Percentiles rank a stretch among this genome's conserved stretches.
These are phyloP conservation scores for Microvelia longipes DNA, from an alignment of 1,140 invertebrate species.

Conservation along the genomic window DNA sequence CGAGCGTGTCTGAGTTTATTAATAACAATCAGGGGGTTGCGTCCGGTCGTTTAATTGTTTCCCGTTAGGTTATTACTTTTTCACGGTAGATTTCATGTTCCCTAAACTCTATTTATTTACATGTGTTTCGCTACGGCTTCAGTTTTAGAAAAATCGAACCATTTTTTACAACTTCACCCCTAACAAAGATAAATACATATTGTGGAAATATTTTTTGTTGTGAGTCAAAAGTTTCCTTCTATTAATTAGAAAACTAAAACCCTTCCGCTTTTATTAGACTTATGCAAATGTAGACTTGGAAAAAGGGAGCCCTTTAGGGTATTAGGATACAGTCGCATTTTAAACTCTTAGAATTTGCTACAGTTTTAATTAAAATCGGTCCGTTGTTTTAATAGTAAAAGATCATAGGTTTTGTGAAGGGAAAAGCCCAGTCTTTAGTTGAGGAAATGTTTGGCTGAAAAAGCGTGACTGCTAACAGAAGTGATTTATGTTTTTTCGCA, in stretches of 20 bases:
- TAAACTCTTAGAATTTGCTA: background rate
- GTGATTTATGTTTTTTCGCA: background rate
- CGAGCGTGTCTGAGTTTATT: background rate
- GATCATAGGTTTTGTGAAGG: too few species aligned
- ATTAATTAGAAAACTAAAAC: too few species aligned
- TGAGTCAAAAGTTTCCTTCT: background rate
- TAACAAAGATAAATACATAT: background rate
- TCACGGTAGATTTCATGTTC: background rate
- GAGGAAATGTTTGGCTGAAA: background rate
- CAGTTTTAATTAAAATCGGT: background rate
- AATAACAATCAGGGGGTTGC: background rate
- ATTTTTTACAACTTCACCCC: too few species aligned
- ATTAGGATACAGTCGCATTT: background rate
- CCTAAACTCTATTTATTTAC: too few species aligned
- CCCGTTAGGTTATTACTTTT: background rate
- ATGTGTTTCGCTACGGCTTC: too few species aligned
- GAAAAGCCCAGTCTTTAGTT: too few species aligned
- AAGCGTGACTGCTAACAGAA: background rate
- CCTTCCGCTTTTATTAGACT: background rate
- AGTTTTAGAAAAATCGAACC: too few species aligned
- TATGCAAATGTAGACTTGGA: too few species aligned
- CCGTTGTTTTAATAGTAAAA: too few species aligned
- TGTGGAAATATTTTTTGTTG: background rate
- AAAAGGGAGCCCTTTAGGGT: too few species aligned
- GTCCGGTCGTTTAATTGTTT: background rate